These are phyloP conservation scores for Poecilus cupreus DNA, from an alignment of 2,888 invertebrate species.

Conservation along the genomic window DNA sequence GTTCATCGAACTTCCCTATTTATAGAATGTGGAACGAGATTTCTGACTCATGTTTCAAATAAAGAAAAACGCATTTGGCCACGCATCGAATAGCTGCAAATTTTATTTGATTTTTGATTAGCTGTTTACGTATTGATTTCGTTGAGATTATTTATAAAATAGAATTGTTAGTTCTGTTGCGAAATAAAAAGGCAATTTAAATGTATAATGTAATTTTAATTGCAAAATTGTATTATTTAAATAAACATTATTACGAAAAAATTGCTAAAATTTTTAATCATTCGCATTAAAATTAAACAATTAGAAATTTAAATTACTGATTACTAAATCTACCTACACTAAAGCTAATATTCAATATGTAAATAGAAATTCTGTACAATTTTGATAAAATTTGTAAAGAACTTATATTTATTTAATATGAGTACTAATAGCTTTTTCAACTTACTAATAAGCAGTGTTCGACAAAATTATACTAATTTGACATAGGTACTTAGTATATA, in stretches of 20 bases:
- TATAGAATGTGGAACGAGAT: constrained; percentile 18
- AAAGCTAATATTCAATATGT: no score
- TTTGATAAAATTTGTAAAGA: background rate
- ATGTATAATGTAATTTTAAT: background rate
- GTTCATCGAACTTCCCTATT: constrained; percentile 22
- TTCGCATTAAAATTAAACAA: background rate
- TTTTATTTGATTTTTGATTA: background rate
- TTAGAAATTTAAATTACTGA: background rate
- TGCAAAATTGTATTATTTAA: background rate
- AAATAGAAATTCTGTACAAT: background rate
- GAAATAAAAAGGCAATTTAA: background rate
- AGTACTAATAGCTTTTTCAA: no score
- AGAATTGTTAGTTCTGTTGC: background rate
- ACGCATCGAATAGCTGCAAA: no score
- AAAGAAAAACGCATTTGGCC: constrained; percentile 2
- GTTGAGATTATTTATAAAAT: background rate
- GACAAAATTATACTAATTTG: no score
- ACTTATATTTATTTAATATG: no score
- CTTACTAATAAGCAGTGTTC: no score
- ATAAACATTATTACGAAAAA: background rate
- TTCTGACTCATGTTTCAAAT: constrained; percentile 2
- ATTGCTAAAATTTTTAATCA: background rate
- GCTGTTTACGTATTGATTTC: constrained; percentile 5
- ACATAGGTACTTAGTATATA: no score
- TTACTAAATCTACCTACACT: no score